These are phyloP conservation scores for Poicephalus meyeri DNA, from an alignment of 2,113 vertebrate species.

Conservation along the genomic window DNA sequence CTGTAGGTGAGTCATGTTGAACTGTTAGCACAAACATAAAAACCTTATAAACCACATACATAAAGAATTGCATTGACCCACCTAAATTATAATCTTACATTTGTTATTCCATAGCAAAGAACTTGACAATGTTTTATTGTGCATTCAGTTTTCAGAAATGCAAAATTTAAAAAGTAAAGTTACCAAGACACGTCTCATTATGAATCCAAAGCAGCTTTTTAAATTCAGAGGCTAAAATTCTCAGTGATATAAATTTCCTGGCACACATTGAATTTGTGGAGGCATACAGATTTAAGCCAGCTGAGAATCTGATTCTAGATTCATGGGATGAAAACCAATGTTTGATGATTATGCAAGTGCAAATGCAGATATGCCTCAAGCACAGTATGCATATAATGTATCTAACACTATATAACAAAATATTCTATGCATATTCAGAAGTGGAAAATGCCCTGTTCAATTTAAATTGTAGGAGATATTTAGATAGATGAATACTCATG, in stretches of 20 bases:
- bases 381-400: background rate
- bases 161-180: background rate
- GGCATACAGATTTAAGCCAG: background rate
- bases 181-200: background rate
- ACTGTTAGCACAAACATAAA: slow-evolving; percentile 11
- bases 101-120: background rate
- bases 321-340: background rate
- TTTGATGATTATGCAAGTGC: slow-evolving; percentile 42
- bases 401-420: background rate
- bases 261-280: slow-evolving; percentile 15
- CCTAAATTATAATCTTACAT: background rate
- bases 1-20: slow-evolving; percentile 61
- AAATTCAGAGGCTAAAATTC: slow-evolving; percentile 7
- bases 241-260: slow-evolving; percentile 6
- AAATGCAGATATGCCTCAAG: background rate
- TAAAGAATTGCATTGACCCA: background rate
- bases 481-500: background rate
- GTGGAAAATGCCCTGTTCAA: background rate
- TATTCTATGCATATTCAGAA: background rate
- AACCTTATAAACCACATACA: slow-evolving; percentile 26
- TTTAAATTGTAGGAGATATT: background rate
- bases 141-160: background rate
- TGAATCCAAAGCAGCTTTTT: background rate
- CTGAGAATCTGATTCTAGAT: background rate
- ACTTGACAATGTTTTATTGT: background rate